Evolutionary conservation across 1,140 invertebrate genomes (phyloP).

Genomic region (Pseudomyrmex concolor): DNA sequence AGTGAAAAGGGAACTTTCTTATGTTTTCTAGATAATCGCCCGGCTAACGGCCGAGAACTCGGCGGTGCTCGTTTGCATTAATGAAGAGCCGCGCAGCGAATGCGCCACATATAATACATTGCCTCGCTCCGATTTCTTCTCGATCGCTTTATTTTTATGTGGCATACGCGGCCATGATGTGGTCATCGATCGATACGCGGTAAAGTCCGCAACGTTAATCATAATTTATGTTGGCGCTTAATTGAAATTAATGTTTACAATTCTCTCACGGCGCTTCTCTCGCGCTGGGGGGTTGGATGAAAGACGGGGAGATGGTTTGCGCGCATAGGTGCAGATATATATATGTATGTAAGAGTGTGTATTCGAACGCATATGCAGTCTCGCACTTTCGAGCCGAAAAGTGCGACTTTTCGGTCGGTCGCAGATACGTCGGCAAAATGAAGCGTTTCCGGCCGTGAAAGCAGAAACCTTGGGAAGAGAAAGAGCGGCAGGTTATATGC

Average conservation of each 20-base stretch:
- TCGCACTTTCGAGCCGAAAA: slow-evolving; percentile 21
- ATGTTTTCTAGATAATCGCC: slow-evolving; percentile 55
- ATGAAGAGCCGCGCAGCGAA: slow-evolving; percentile 20
- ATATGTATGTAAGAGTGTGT: neutral
- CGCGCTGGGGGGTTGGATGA: neutral
- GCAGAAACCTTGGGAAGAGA: slow-evolving; percentile 35
- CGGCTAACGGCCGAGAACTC: slow-evolving; percentile 34
- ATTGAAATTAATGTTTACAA: slow-evolving; percentile 7
- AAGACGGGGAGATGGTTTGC: neutral
- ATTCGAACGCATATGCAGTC: neutral
- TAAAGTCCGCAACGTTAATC: neutral
- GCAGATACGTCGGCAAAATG: slow-evolving; percentile 70
- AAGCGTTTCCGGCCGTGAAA: slow-evolving; percentile 72
- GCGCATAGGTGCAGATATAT: slow-evolving; percentile 11
- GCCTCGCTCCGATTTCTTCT: slow-evolving; percentile 8
- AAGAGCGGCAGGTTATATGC: slow-evolving; percentile 25
- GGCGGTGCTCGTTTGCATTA: slow-evolving; percentile 43
- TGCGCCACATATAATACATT: neutral
- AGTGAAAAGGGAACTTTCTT: slow-evolving; percentile 56
- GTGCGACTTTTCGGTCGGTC: slow-evolving; percentile 35
- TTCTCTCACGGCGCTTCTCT: neutral
- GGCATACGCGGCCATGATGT: neutral
- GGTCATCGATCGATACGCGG: neutral
- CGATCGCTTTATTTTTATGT: slow-evolving; percentile 10
- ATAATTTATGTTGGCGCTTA: slow-evolving; percentile 12